These are phyloP conservation scores for Chascanopsetta lugubris DNA, from an alignment of 2,113 vertebrate species.

Conservation along the genomic window DNA sequence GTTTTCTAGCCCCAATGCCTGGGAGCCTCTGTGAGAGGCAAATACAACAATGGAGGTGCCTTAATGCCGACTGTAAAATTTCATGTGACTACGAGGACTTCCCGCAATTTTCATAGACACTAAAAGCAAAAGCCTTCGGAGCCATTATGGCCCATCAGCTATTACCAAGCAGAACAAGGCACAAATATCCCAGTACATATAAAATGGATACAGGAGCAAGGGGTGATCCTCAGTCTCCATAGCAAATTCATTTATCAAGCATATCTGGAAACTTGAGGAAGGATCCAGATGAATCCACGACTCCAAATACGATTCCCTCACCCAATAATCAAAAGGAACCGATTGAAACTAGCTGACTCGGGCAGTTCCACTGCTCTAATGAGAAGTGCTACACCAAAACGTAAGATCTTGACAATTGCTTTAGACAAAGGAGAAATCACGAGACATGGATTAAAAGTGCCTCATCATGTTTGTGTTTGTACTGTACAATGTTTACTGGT, in stretches of 20 bases:
- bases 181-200: background rate
- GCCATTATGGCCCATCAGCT: constrained; percentile 38
- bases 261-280: background rate
- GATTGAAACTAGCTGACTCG: too few species aligned
- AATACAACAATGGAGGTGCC: constrained; percentile 55
- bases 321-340: too few species aligned
- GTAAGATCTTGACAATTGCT: background rate
- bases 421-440: background rate
- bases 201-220: background rate
- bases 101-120: constrained; percentile 39
- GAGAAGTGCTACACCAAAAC: background rate
- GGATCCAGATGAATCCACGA: background rate
- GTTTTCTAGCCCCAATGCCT: constrained; percentile 56
- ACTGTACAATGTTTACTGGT: background rate
- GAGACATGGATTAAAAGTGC: background rate
- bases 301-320: too few species aligned
- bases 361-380: too few species aligned
- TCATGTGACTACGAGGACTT: constrained; percentile 58
- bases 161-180: constrained; percentile 32
- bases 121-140: constrained; percentile 35
- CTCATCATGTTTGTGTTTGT: background rate
- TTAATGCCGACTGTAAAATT: constrained; percentile 53
- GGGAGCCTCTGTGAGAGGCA: constrained; percentile 51
- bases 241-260: background rate
- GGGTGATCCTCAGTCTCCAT: background rate